Evolutionary conservation across 1,140 invertebrate species (phyloP), one percentile per base, ranked within the genome.

Genomic region (Antheraea pernyi): DNA sequence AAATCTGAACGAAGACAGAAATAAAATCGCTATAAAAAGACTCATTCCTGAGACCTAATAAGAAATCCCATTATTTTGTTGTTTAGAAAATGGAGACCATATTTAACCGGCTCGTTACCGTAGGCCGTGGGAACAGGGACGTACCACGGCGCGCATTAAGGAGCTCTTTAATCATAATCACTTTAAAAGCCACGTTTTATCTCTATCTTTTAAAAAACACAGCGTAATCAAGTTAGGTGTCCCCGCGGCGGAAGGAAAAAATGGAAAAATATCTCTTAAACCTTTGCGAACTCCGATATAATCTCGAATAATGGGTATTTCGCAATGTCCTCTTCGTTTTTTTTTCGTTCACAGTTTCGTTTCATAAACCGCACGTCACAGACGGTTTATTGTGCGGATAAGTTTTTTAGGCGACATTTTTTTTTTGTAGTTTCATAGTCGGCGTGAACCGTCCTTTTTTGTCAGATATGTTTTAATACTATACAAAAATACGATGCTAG

Each of bases 301-400:
- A 53, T 53, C 46, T 53, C 46, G 46, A 53, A 53, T 53, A 16
- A 53, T 53, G 46, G 46, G 46, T 53, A 53, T 53, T 53, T 53
- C 46, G 46, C 46, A 53, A 53, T 53, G 46, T 53, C 46, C 46
- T 53, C 46, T 53, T 2, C 46, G 11, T 6, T 53, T 53, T 53
- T 53, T 53, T 53, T 16, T 53, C 46, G 16, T 53, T 53, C 46
- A 53, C 13, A 53, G 46, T 53, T 53, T 53, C 46, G 46, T 53
- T 53, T 53, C 46, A 53, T 53, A 53, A 53, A 53, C 46, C 46
- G 46, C 46, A 53, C 46, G 46, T 53, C 46, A 53, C 46, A 53
- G 46, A 9, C 46, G 46, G 46, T 53, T 53, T 53, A 53, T 53
- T 53, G 46, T 53, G 16, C 46, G 46, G 11, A 53, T 53, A 53